Conservation (phyloP, 2,888 invertebrate genomes). For the Leptopilina syphax region DNA sequence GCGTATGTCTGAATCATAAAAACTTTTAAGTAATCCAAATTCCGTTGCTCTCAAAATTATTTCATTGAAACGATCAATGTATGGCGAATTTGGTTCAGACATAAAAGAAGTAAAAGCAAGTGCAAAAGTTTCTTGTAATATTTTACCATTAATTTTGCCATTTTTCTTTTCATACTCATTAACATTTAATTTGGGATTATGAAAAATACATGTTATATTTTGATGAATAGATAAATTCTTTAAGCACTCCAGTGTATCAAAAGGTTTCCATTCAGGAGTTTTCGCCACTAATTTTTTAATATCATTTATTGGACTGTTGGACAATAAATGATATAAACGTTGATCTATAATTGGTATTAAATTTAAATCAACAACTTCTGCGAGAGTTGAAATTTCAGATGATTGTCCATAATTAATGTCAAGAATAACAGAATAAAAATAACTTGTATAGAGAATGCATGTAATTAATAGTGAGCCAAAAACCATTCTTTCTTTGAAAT, state of each 20-base stretch:
- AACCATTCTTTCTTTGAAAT: not conserved
- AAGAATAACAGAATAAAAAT: not conserved
- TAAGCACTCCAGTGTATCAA: too few species aligned
- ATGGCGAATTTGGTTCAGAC: not conserved
- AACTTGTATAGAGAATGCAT: slow-evolving; percentile 3
- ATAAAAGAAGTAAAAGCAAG: not conserved
- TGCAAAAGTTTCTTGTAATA: not conserved
- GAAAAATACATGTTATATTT: not conserved
- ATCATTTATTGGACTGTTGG: too few species aligned
- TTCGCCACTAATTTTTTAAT: not conserved
- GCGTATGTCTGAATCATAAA: not conserved
- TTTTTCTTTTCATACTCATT: not conserved
- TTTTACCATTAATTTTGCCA: not conserved
- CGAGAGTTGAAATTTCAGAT: not conserved
- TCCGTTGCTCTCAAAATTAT: not conserved
- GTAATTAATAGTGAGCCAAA: not conserved
- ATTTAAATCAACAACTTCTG: not conserved
- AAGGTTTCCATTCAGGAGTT: not conserved
- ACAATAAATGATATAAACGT: too few species aligned
- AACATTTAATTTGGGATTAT: not conserved
- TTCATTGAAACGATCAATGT: not conserved
- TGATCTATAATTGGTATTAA: not conserved
- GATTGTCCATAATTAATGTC: not conserved
- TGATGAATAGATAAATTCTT: not conserved
- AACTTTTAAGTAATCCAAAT: not conserved